phyloP scores from a whole-genome alignment of 2,888 invertebrate species.

The Heliconius ethilla region DNA sequence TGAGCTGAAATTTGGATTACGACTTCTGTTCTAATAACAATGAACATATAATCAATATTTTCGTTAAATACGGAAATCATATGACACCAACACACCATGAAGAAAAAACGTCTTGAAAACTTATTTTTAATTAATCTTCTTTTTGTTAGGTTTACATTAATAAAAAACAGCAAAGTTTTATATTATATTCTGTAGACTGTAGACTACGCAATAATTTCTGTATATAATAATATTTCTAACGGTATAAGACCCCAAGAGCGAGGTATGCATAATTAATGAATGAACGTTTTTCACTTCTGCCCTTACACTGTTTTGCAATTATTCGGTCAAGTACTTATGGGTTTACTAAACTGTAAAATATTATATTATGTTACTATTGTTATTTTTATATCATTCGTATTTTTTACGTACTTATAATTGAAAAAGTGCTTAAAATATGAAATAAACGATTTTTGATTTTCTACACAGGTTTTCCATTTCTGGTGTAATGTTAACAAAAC shows the following conservation, averaged over 20 bases:
- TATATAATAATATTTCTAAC: background rate
- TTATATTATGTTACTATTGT: background rate
- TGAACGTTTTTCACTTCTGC: slow-evolving; percentile 32
- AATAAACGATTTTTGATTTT: background rate
- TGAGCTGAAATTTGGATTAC: too few species aligned
- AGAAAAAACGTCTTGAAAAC: too few species aligned
- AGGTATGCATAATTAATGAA: slow-evolving; percentile 39
- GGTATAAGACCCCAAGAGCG: slow-evolving; percentile 8
- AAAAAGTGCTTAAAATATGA: background rate
- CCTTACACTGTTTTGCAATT: slow-evolving; percentile 43
- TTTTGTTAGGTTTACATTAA: too few species aligned
- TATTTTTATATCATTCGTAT: background rate
- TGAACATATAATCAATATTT: too few species aligned
- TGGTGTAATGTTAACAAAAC: background rate
- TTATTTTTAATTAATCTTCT: too few species aligned
- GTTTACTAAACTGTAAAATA: slow-evolving; percentile 6
- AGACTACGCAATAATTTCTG: background rate
- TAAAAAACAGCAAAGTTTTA: background rate
- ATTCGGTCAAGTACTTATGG: slow-evolving; percentile 19
- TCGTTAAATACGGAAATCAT: too few species aligned
- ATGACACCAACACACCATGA: too few species aligned
- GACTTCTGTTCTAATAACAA: too few species aligned
- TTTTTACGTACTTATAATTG: background rate
- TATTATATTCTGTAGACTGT: background rate
- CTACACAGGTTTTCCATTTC: background rate